phyloP scores from a whole-genome alignment of 2,797 vertebrate species.

The Chrosomus eos region DNA sequence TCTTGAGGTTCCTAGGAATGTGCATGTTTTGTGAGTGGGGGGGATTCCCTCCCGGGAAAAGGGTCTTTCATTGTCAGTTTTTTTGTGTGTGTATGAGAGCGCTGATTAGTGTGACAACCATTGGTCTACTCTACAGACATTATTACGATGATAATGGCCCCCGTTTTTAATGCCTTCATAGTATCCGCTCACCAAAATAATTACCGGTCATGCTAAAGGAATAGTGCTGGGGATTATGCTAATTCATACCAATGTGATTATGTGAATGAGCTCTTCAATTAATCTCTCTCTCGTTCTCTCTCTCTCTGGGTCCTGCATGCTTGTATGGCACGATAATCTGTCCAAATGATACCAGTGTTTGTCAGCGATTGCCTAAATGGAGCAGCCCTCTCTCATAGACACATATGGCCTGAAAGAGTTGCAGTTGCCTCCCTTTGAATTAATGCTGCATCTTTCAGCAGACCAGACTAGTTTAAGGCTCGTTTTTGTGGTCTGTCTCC shows the following conservation, averaged over 20 bases:
- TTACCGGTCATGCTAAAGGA: conserved; percentile 49
- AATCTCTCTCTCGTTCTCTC: conserved; percentile 6
- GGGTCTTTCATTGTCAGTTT: conserved; percentile 21
- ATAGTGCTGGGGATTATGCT: conserved; percentile 42
- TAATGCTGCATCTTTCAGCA: conserved; percentile 9
- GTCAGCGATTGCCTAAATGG: conserved; percentile 24
- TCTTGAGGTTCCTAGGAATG: conserved; percentile 29
- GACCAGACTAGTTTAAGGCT: conserved; percentile 13
- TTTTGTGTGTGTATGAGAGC: neutral
- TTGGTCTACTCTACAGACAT: conserved; percentile 38
- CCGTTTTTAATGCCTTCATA: conserved; percentile 48
- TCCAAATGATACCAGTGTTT: conserved; percentile 46
- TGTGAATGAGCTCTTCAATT: conserved; percentile 20
- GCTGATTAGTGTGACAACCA: conserved; percentile 52
- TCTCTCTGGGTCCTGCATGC: neutral
- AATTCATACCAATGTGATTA: conserved; percentile 37
- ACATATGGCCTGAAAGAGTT: conserved; percentile 28
- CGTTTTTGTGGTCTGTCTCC: neutral
- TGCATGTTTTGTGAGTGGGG: conserved; percentile 1
- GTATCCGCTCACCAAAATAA: conserved; percentile 43
- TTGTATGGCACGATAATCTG: conserved; percentile 48
- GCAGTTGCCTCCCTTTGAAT: conserved; percentile 34
- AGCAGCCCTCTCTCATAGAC: conserved; percentile 14
- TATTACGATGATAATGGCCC: conserved; percentile 56
- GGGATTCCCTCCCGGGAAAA: neutral